phyloP scores from a whole-genome alignment of 2,888 invertebrate species.

The Sylvicola fuscatus region DNA sequence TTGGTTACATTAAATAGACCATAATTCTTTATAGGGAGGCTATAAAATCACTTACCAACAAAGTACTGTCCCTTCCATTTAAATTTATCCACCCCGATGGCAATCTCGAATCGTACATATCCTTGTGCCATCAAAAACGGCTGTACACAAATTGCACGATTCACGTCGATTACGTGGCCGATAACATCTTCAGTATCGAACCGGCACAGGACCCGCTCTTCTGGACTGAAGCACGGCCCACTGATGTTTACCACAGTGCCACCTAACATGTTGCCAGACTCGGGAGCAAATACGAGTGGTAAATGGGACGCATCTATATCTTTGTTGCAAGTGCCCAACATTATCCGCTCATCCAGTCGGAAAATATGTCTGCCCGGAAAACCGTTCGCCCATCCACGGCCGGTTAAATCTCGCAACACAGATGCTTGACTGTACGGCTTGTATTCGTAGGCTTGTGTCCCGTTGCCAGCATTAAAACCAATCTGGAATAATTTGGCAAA shows the following conservation, averaged over 20 bases:
- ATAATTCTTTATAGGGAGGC: too few species aligned
- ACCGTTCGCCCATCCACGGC: slow-evolving; percentile 70
- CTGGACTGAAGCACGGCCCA: slow-evolving; percentile 74
- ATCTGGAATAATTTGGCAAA: slow-evolving; percentile 35
- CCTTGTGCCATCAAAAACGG: slow-evolving; percentile 76
- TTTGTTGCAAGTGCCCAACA: slow-evolving; percentile 82
- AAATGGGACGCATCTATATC: slow-evolving; percentile 74
- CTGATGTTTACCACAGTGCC: slow-evolving; percentile 93
- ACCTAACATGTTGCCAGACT: slow-evolving; percentile 93
- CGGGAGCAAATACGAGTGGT: slow-evolving; percentile 74
- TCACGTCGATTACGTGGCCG: slow-evolving; percentile 55
- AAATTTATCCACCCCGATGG: slow-evolving; percentile 61
- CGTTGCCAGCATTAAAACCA: slow-evolving; percentile 94
- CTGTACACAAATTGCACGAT: slow-evolving; percentile 76
- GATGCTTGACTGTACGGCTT: slow-evolving; percentile 75
- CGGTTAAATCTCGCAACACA: slow-evolving; percentile 62
- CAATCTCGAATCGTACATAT: slow-evolving; percentile 68
- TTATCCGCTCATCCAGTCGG: slow-evolving; percentile 83
- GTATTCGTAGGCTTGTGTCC: slow-evolving; percentile 74
- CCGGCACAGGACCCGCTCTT: slow-evolving; percentile 58
- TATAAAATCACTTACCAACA: slow-evolving; percentile 43
- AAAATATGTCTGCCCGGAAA: slow-evolving; percentile 85
- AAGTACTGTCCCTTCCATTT: slow-evolving; percentile 84
- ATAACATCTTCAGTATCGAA: slow-evolving; percentile 64
- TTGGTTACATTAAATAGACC: slow-evolving; percentile 1